Percentiles rank a stretch among this genome's conserved stretches.
These are phyloP conservation scores for Myiopsitta monachus DNA, from an alignment of 2,113 vertebrate genomes.

Conservation along the genomic window DNA sequence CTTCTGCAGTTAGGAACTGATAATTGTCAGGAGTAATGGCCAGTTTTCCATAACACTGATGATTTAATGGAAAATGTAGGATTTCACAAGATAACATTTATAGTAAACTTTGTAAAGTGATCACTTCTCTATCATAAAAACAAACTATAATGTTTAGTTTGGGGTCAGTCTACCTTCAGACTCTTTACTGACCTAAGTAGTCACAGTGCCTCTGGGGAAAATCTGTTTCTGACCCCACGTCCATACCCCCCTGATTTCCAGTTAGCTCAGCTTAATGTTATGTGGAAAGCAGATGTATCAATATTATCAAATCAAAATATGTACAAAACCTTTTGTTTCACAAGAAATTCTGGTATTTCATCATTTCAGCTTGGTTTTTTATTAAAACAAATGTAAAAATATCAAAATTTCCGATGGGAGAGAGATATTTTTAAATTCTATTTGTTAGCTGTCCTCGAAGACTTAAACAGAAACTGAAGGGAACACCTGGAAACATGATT, in stretches of 20 bases:
- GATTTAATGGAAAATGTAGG: background rate
- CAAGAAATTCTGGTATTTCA: background rate
- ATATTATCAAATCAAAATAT: background rate
- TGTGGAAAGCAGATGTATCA: background rate
- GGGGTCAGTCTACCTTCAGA: background rate
- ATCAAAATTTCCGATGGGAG: background rate
- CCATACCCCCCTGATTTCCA: fast-evolving
- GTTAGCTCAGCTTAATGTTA: background rate
- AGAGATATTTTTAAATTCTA: background rate
- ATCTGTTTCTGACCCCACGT: background rate
- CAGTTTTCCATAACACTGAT: background rate
- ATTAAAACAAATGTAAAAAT: background rate
- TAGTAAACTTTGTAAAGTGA: background rate
- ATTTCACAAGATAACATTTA: background rate
- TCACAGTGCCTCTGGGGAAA: background rate
- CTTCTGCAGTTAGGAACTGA: background rate
- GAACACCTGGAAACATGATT: background rate
- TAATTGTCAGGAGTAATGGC: background rate
- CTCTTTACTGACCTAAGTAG: background rate
- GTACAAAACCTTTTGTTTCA: background rate
- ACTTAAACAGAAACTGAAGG: background rate
- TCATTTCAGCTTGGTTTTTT: background rate
- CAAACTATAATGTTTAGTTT: background rate
- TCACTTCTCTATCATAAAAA: background rate
- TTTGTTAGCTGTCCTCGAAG: background rate